phyloP scores from a whole-genome alignment of 2,888 invertebrate species.

The Coleophora flavipennella region DNA sequence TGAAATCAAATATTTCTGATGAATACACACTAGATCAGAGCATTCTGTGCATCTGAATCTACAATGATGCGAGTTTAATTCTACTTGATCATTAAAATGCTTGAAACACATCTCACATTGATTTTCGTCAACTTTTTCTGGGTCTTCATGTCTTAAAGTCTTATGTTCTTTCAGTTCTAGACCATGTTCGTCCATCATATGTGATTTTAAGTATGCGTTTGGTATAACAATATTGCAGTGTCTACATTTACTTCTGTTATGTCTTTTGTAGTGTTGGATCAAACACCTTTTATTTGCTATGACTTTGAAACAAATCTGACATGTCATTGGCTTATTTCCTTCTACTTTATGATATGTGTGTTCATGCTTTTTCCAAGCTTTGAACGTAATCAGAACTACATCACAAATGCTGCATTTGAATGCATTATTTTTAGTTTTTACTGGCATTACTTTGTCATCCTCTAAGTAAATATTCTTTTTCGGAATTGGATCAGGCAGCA shows the following conservation, averaged over 20 bases:
- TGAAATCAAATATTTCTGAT: slow-evolving; percentile 34
- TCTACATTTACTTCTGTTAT: background rate
- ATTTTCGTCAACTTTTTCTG: background rate
- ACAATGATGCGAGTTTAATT: slow-evolving; percentile 1
- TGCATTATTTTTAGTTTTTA: background rate
- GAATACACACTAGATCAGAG: slow-evolving; percentile 33
- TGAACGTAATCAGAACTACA: background rate
- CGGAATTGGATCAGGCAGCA: no score
- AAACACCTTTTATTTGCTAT: background rate
- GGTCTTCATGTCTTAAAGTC: background rate
- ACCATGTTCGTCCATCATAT: background rate
- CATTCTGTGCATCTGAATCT: slow-evolving; percentile 30
- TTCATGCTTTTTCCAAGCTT: slow-evolving; percentile 1
- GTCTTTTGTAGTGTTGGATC: background rate
- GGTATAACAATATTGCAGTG: background rate
- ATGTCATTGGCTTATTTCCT: background rate
- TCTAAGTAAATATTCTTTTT: no score
- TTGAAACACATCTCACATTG: background rate
- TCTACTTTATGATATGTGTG: background rate
- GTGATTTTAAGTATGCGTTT: background rate
- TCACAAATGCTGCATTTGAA: background rate
- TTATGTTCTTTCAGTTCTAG: background rate
- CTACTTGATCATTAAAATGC: background rate
- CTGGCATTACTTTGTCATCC: slow-evolving; percentile 4
- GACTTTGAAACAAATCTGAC: background rate